Evolutionary conservation across 2,888 invertebrate species (phyloP), one percentile per base, ranked within the genome.

Genomic region (Netelia inedita): DNA sequence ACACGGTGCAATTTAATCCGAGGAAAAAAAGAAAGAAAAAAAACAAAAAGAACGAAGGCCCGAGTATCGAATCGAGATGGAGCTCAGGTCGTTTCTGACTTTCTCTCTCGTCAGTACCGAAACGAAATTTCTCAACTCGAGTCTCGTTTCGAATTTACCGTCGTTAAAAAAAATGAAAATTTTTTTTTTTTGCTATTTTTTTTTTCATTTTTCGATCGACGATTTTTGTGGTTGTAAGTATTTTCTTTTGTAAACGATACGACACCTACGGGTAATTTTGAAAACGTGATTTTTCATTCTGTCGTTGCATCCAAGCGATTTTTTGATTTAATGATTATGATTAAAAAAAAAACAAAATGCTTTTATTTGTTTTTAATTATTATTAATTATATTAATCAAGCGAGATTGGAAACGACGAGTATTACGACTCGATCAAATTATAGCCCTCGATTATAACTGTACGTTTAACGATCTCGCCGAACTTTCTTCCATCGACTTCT

Each of bases 401-500:
- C 14, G 3, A 10, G 46, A 46, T 46, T 46, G 11, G 14, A 46
- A 46, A 46, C 46, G 9, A 46, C 19, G 9, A 16, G 9, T 21
- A 10, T 57, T 57, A 57, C 19, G 19, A 57, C 57, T 19, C 59
- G 35, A 21, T 69, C 41, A 35, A 69, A 35, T 50, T 50, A 43
- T 41, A 21, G 57, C 41, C 28, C 69, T 76, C 68, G 61, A 41
- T 5, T 21, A 21, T 66, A 61, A 69, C 23, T 14, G 43, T 43
- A 53, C 1, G 41, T 59, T 76, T 57, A 68, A 68, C 68, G 76
- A 57, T 16, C 76, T 14, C 14, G 23, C 75, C 21, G 65, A 55
- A 66, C 75, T 55, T 75, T 75, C 74, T 35, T 66, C n/a, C 46
- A 19, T 28, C 68, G 68, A 14, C 9, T 21, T 43, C 21, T 16